These are phyloP conservation scores for Bombus terrestris DNA, from an alignment of 1,140 invertebrate genomes.

Conservation along the genomic window DNA sequence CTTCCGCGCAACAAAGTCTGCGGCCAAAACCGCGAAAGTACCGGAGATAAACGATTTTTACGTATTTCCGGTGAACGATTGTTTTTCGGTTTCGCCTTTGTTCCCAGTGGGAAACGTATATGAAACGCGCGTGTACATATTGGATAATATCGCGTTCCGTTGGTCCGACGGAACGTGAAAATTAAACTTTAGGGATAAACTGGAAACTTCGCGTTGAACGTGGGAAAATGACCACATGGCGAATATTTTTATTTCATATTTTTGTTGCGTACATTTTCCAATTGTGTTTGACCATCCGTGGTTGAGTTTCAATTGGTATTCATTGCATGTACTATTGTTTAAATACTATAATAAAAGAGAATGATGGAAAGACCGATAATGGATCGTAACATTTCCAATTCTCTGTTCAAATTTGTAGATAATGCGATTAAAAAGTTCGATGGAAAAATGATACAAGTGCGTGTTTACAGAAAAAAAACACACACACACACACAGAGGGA, in stretches of 20 bases:
- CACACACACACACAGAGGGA: too few relatives aligned
- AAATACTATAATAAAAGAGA: not conserved
- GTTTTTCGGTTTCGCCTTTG: not conserved
- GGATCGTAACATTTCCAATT: too few relatives aligned
- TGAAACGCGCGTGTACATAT: not conserved
- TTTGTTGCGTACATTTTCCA: not conserved
- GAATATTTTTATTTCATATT: not conserved
- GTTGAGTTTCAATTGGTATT: not conserved
- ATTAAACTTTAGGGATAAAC: slow-evolving; percentile 7
- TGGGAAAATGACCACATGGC: not conserved
- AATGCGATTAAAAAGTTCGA: too few relatives aligned
- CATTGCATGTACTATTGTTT: not conserved
- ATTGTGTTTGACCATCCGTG: not conserved
- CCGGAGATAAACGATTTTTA: not conserved
- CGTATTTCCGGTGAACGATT: slow-evolving; percentile 2
- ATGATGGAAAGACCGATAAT: not conserved
- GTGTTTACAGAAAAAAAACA: too few relatives aligned
- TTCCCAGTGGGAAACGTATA: not conserved
- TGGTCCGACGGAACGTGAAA: not conserved
- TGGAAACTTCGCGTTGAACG: not conserved
- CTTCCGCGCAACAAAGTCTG: slow-evolving; percentile 17
- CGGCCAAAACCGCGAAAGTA: not conserved
- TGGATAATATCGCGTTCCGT: not conserved
- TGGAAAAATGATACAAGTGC: too few relatives aligned
- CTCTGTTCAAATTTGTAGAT: too few relatives aligned